Percentiles rank a stretch among this genome's conserved stretches.
Evolutionary conservation across 2,888 invertebrate species (phyloP).

Genomic region (Endomychus coccineus): DNA sequence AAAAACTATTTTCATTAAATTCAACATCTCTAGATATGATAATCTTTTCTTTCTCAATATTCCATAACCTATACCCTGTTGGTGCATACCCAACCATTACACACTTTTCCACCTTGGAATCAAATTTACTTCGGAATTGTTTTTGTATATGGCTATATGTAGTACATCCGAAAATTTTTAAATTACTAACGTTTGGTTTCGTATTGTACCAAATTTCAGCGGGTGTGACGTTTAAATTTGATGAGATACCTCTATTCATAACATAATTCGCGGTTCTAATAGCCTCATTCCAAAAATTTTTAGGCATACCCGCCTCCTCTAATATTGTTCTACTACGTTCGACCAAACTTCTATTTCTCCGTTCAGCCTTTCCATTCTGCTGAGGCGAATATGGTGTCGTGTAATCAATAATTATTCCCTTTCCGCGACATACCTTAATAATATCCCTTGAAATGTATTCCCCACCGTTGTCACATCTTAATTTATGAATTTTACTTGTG

Average conservation of each 20-base stretch:
- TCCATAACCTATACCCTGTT: slow-evolving; percentile 19
- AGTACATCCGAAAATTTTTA: slow-evolving; percentile 12
- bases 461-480: slow-evolving; percentile 13
- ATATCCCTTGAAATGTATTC: slow-evolving; percentile 10
- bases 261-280: slow-evolving; percentile 12
- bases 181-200: slow-evolving; percentile 12
- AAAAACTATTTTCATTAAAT: slow-evolving; percentile 12
- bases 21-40: slow-evolving; percentile 16
- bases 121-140: slow-evolving; percentile 15
- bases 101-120: slow-evolving; percentile 14
- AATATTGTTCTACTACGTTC: slow-evolving; percentile 13
- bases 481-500: background rate
- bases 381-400: slow-evolving; percentile 13
- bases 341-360: slow-evolving; percentile 13
- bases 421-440: slow-evolving; percentile 9
- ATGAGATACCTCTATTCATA: slow-evolving; percentile 8
- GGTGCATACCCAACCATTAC: slow-evolving; percentile 18
- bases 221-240: slow-evolving; percentile 11
- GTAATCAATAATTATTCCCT: slow-evolving; percentile 14
- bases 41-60: slow-evolving; percentile 15
- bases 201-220: slow-evolving; percentile 13
- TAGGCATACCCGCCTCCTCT: slow-evolving; percentile 8
- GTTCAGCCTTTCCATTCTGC: slow-evolving; percentile 16
- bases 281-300: slow-evolving; percentile 15
- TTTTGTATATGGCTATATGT: slow-evolving; percentile 16